Base-by-base conservation (phyloP, 1,140 invertebrate species). In the Trissolcus basalis region DNA sequence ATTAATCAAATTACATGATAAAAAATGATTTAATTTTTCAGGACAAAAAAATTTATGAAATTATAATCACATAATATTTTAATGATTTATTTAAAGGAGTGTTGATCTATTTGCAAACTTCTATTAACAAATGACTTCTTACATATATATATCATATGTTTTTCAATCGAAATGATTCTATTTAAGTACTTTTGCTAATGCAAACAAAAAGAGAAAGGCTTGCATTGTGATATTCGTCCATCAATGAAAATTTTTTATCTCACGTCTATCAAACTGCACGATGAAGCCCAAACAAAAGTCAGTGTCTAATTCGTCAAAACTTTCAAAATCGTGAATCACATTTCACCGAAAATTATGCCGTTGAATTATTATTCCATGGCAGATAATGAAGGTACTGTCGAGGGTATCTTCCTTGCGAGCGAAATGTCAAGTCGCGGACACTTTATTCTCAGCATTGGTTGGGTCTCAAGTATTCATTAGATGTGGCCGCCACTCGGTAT, bases 401-500 rank as follows among this genome's bases (percentile, higher is more conserved):
- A 72, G 54, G 51, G 69, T 54, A 64, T 64, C 60, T 72, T 72
- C 19, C 54, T 72, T 64, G 39, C 51, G 44, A 71, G 49, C 69
- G 43, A 72, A 72, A 72, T 72, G 69, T 72, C 69, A 72, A 64
- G 69, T 59, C 60, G 60, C 60, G 54, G 69, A 72, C 69, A 72
- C 60, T 72, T 72, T 59, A 72, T 72, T 72, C 69, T 72, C 69
- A 72, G 54, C 58, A 14, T 48, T 72, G 76, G 77, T 79, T 71
- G 78, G 45, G 80, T 36, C 67, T 82, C 76, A 80, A 84, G 81
- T 82, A 85, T 85, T 84, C 81, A 84, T 83, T 86, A 86, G 82
- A 83, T 80, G 54, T 79, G 71, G 82, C 80, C 80, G 77, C 75
- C 73, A 67, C 70, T 82, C 73, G 73, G 19, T 55, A n/a, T n/a